Evolutionary conservation across 2,113 vertebrate genomes (phyloP).

Genomic region (Seriola aureovittata): DNA sequence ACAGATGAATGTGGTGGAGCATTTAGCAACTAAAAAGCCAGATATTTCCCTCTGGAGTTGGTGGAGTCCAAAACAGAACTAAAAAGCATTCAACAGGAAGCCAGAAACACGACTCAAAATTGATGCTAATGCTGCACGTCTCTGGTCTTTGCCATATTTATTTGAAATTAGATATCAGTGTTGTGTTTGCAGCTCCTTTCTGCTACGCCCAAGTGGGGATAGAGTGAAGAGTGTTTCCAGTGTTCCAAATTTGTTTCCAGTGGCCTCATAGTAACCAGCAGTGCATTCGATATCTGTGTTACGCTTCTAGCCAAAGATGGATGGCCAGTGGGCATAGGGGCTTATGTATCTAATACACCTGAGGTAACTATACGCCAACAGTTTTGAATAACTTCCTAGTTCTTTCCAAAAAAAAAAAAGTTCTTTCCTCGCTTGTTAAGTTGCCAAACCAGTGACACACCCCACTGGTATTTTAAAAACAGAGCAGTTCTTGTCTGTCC

Average conservation of each 20-base stretch:
- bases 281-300: slow-evolving; percentile 13
- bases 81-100: too few species aligned
- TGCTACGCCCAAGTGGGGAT: too few species aligned
- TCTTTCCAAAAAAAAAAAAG: slow-evolving; percentile 9
- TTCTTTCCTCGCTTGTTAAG: neutral
- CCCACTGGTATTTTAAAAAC: neutral
- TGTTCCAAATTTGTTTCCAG: neutral
- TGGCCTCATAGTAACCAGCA: slow-evolving; percentile 16
- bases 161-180: too few species aligned
- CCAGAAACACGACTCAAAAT: too few species aligned
- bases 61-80: too few species aligned
- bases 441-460: neutral
- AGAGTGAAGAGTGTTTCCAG: neutral
- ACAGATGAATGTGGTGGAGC: too few species aligned
- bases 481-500: neutral
- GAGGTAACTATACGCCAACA: slow-evolving; percentile 3
- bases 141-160: too few species aligned
- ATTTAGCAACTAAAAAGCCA: too few species aligned
- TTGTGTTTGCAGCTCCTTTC: too few species aligned
- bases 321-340: slow-evolving; percentile 1
- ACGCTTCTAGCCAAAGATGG: slow-evolving; percentile 27
- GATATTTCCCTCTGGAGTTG: too few species aligned
- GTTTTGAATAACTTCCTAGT: neutral
- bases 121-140: too few species aligned
- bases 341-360: slow-evolving; percentile 1